A percentile compares a stretch with the other conserved stretches of the same genome.
These are phyloP conservation scores for Boloria selene DNA, from an alignment of 2,888 invertebrate genomes.

Conservation along the genomic window DNA sequence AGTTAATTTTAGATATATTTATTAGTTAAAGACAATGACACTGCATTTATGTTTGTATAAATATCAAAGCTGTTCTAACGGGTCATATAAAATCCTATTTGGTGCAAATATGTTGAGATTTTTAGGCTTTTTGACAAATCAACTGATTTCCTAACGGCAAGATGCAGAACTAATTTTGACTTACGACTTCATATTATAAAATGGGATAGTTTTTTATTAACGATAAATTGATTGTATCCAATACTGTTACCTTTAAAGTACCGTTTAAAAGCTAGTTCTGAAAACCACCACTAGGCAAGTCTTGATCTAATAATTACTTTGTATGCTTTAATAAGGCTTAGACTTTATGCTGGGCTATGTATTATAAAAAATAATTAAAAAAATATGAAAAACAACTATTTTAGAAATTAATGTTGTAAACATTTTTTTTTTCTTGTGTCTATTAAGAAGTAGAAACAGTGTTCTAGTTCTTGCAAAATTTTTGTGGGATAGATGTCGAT, in stretches of 20 bases:
- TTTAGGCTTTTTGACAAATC: not conserved
- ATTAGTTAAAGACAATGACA: not conserved
- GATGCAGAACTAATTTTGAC: no score
- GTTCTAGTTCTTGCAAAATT: not conserved
- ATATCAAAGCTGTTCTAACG: not conserved
- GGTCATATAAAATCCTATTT: slow-evolving; percentile 4
- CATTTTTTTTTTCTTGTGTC: no score
- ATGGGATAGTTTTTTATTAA: no score
- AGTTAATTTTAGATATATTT: not conserved
- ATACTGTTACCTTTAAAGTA: no score
- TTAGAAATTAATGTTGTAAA: not conserved
- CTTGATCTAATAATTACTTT: no score
- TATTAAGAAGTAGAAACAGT: not conserved
- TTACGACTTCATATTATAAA: no score
- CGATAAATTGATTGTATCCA: no score
- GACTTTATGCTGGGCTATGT: not conserved
- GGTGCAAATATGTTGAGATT: not conserved
- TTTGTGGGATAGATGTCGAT: no score
- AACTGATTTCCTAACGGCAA: no score
- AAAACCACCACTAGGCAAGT: no score
- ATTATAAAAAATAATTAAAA: not conserved
- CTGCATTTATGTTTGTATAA: slow-evolving; percentile 9
- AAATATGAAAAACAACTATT: not conserved
- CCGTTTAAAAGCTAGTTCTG: no score
- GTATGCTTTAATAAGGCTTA: not conserved